Percentiles rank a stretch among this genome's conserved stretches.
These are phyloP conservation scores for Merodon equestris DNA, from an alignment of 2,888 invertebrate species.

Conservation along the genomic window DNA sequence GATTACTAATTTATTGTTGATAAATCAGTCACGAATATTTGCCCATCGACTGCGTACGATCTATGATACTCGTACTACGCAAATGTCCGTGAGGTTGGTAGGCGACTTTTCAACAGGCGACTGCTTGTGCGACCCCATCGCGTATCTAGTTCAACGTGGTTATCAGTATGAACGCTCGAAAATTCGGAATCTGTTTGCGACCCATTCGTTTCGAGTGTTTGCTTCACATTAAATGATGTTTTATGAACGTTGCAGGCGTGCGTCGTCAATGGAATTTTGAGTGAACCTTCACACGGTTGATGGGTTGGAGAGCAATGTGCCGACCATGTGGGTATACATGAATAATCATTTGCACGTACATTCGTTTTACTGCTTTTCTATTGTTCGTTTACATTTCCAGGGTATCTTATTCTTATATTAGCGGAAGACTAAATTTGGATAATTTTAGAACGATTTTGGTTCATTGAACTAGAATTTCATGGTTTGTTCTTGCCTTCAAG, in stretches of 20 bases:
- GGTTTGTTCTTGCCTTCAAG: no score
- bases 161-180: background rate
- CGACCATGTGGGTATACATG: slow-evolving; percentile 39
- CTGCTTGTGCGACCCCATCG: background rate
- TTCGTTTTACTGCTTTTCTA: slow-evolving; percentile 17
- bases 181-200: no score
- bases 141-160: slow-evolving; percentile 14
- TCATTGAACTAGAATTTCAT: no score
- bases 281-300: slow-evolving; percentile 19
- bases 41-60: slow-evolving; percentile 13
- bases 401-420: no score
- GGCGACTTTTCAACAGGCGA: slow-evolving; percentile 14
- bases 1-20: slow-evolving; percentile 19
- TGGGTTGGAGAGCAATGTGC: background rate
- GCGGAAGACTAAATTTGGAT: background rate
- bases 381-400: slow-evolving; percentile 9
- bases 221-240: no score
- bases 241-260: background rate
- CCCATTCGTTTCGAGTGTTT: no score
- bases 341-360: slow-evolving; percentile 48
- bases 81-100: slow-evolving; percentile 9
- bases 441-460: no score
- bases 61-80: background rate
- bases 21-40: slow-evolving; percentile 49
- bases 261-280: background rate